phyloP scores from a whole-genome alignment of 2,113 vertebrate genomes.

The Coracopsis vasa region DNA sequence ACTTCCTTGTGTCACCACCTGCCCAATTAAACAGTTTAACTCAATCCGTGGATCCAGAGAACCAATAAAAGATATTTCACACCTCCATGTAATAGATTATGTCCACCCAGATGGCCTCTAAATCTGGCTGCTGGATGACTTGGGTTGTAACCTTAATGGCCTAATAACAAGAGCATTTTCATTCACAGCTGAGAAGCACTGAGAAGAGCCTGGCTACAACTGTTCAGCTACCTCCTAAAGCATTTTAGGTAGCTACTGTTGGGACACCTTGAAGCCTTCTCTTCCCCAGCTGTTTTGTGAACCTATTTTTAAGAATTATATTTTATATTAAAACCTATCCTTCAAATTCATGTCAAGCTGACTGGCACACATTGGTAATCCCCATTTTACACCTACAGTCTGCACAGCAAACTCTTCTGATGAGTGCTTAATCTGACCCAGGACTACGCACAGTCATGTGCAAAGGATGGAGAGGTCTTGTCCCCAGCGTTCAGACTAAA shows the following conservation, averaged over 20 bases:
- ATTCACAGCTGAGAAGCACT: not conserved
- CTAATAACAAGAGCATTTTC: not conserved
- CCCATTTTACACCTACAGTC: not conserved
- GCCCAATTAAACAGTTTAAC: not conserved
- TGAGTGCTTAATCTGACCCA: not conserved
- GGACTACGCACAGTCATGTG: not conserved
- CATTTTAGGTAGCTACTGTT: not conserved
- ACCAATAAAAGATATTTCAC: not conserved
- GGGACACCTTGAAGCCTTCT: not conserved
- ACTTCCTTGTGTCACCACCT: not conserved
- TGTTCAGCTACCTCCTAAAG: not conserved
- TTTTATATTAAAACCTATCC: not conserved
- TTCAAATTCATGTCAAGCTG: not conserved
- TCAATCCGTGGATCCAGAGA: not conserved
- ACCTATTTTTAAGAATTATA: not conserved
- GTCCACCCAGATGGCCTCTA: not conserved
- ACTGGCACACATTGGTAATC: not conserved
- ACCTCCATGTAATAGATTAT: not conserved
- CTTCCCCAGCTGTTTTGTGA: not conserved
- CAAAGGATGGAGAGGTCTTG: not conserved
- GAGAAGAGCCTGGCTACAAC: not conserved
- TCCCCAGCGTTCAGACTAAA: not conserved
- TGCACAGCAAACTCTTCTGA: not conserved
- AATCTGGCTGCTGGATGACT: not conserved
- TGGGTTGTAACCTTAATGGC: not conserved